Evolutionary conservation across 2,797 vertebrate species (phyloP), one percentile per base, ranked within the genome.

Genomic region (Acanthis flammea): DNA sequence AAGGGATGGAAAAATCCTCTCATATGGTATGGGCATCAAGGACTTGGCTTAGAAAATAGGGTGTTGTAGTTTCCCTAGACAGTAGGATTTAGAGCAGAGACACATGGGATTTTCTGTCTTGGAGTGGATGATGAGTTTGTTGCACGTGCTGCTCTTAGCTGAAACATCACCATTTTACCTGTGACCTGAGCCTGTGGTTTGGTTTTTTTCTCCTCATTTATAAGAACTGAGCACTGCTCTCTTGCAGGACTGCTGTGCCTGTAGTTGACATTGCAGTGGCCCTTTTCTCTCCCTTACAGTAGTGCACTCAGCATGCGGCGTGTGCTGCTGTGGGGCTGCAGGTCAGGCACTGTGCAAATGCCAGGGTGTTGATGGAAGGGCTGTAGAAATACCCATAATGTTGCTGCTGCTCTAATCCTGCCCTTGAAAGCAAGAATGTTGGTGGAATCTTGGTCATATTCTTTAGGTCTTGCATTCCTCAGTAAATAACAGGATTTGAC

Each of bases 401-500:
- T 30, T 57, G 51, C 86, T 86, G 78, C 87, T 75, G 55, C 70
- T 91, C n/a, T 44, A 68, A 66, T 96, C 76, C 85, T 83, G 65
- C 60, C 70, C 79, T 55, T 88, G 85, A 94, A 96, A 95, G 70
- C 89, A 90, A 68, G 87, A 93, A 85, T 90, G 90, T 66, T 71
- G 51, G 53, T 91, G 89, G 90, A 92, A 90, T 94, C 60, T 94
- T 17, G 73, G 80, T 84, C 19, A 3, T 94, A n/a, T 39, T 94
- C 94, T 94, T 91, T 90, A 92, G 39, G 61, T 78, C 83, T 96
- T 67, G 72, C 71, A 95, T 95, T 86, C 94, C 92, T 94, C 58
- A 63, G 87, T 88, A 96, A 97, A 95, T 94, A 95, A 91, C 92
- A 88, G 92, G 58, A 90, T 95, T 91, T 81, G 82, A 90, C 73